Conservation (phyloP, 2,797 vertebrate species). For the Epinephelus coioides region DNA sequence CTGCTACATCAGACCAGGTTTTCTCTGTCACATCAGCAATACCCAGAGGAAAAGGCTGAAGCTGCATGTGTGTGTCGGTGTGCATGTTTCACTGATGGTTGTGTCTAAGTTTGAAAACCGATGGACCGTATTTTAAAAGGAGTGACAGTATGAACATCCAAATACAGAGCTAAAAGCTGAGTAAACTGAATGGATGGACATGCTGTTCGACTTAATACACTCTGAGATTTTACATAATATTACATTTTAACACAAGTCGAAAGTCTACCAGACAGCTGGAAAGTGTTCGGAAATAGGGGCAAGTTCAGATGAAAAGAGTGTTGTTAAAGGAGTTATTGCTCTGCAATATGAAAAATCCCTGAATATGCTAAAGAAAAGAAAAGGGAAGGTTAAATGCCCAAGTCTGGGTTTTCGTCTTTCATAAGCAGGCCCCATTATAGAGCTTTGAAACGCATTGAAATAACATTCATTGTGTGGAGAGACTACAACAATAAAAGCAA, state of each 20-base stretch:
- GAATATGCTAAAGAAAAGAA: constrained; percentile 22
- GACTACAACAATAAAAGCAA: constrained; percentile 10
- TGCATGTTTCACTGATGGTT: constrained; percentile 42
- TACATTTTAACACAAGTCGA: constrained; percentile 39
- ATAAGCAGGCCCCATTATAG: constrained; percentile 18
- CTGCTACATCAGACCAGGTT: constrained; percentile 64
- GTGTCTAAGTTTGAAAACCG: constrained; percentile 54
- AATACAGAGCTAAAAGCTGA: constrained; percentile 47
- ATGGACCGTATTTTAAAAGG: constrained; percentile 59
- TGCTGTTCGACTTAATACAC: constrained; percentile 25
- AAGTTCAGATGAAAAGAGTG: constrained; percentile 29
- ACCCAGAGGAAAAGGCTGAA: constrained; percentile 62
- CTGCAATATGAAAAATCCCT: constrained; percentile 33
- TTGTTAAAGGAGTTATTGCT: constrained; percentile 27
- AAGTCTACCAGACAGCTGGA: constrained; percentile 21
- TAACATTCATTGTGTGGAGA: constrained; percentile 13
- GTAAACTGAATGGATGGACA: constrained; percentile 32
- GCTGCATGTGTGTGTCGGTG: constrained; percentile 48
- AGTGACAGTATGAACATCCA: constrained; percentile 51
- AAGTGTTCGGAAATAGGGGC: constrained; percentile 5
- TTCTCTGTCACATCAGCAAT: constrained; percentile 66
- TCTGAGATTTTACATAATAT: constrained; percentile 50
- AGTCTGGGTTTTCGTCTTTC: constrained; percentile 22
- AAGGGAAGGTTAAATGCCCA: constrained; percentile 14
- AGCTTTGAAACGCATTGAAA: constrained; percentile 12